Conservation (phyloP, 2,113 vertebrate genomes). For the Thinocorus orbignyianus region DNA sequence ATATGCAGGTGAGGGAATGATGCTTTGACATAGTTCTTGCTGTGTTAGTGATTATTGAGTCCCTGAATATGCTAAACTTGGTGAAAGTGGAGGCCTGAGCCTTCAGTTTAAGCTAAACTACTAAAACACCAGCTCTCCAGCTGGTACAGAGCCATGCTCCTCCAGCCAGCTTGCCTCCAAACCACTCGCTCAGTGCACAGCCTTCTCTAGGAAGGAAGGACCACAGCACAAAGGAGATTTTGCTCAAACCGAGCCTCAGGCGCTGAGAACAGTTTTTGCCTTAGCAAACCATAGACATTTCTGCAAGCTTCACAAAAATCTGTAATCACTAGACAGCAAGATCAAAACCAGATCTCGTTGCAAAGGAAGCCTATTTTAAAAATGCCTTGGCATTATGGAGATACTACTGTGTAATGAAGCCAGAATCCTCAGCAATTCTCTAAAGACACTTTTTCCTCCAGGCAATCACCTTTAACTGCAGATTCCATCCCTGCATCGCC, state of each 20-base stretch:
- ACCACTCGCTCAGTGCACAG: neutral
- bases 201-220: neutral
- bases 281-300: neutral
- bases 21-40: neutral
- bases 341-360: neutral
- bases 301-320: neutral
- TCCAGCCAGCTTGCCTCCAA: neutral
- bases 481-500: neutral
- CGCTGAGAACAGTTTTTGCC: neutral
- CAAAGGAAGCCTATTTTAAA: neutral
- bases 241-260: neutral
- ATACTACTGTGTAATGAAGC: neutral
- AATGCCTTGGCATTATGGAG: neutral
- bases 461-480: neutral
- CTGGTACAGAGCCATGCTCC: neutral
- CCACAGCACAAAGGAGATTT: neutral
- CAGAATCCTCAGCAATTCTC: neutral
- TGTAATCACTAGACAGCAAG: neutral
- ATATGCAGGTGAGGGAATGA: neutral
- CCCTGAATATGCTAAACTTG: accelerated
- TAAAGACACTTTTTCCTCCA: neutral
- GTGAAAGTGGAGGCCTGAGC: neutral
- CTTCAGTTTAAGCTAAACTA: neutral
- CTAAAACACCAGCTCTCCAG: neutral
- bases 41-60: neutral